A percentile compares a stretch with the other conserved stretches of the same genome.
phyloP scores from a whole-genome alignment of 1,140 invertebrate genomes.

The Drosophila pseudoananassae region DNA sequence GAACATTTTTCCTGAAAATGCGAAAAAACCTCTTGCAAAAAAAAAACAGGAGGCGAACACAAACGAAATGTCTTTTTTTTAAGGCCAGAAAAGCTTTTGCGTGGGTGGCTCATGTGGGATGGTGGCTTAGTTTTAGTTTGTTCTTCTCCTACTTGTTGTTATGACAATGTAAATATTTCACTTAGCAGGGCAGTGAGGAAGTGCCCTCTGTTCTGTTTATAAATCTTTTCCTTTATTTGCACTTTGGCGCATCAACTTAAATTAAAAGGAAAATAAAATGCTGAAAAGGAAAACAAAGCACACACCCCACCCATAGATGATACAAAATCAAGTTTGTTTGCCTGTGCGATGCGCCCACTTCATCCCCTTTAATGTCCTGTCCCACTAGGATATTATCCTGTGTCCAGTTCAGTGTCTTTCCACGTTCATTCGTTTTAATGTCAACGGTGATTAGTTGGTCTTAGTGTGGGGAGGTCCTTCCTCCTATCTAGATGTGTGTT shows the following conservation, averaged over 20 bases:
- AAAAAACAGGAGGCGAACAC: neutral
- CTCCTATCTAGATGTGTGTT: neutral
- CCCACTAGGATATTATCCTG: conserved; percentile 28
- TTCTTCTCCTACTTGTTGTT: conserved; percentile 12
- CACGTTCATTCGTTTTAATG: conserved; percentile 49
- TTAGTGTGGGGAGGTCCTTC: conserved; percentile 39
- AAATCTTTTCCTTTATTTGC: conserved; percentile 76
- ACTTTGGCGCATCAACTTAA: conserved; percentile 73
- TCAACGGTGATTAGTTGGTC: conserved; percentile 74
- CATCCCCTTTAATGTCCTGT: conserved; percentile 22
- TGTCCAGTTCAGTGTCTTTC: conserved; percentile 47
- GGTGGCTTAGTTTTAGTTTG: conserved; percentile 24
- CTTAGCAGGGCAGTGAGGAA: conserved; percentile 32
- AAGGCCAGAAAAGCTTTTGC: conserved; percentile 32
- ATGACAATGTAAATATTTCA: conserved; percentile 63
- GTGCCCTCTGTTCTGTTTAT: conserved; percentile 56
- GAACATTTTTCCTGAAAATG: conserved; percentile 41
- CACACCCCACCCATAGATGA: conserved; percentile 15
- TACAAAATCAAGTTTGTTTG: conserved; percentile 53
- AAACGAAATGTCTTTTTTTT: conserved; percentile 21
- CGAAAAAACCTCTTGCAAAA: conserved; percentile 19
- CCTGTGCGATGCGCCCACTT: conserved; percentile 10
- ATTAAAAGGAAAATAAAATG: conserved; percentile 66
- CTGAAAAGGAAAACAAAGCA: conserved; percentile 46
- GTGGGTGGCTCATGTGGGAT: conserved; percentile 37